A percentile compares a stretch with the other conserved stretches of the same genome.
These are phyloP conservation scores for Epirrhoe tristata DNA, from an alignment of 2,888 invertebrate species.

Conservation along the genomic window DNA sequence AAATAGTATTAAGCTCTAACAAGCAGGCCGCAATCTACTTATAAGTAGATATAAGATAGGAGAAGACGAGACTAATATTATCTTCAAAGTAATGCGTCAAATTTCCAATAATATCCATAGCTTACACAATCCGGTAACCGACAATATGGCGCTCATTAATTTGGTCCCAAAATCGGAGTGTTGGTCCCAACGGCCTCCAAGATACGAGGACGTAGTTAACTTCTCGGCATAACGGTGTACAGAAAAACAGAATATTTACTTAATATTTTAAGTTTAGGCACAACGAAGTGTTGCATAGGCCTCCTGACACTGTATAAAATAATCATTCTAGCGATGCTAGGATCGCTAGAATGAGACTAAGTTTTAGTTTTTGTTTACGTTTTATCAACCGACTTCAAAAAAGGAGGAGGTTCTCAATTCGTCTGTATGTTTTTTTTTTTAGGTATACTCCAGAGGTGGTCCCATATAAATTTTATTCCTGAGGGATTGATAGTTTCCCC, in stretches of 20 bases:
- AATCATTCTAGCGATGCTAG: no score
- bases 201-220: slow-evolving; percentile 35
- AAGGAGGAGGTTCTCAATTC: no score
- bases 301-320: no score
- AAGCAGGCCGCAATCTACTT: neutral
- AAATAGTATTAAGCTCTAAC: neutral
- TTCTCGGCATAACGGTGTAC: slow-evolving; percentile 10
- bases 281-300: no score
- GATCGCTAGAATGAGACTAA: no score
- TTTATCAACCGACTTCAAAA: no score
- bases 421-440: no score
- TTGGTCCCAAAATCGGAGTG: slow-evolving; percentile 39
- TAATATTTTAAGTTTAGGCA: neutral
- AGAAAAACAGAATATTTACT: slow-evolving; percentile 10
- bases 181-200: slow-evolving; percentile 37
- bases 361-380: no score
- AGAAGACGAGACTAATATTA: neutral
- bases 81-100: neutral
- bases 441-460: no score
- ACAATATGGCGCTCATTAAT: slow-evolving; percentile 45
- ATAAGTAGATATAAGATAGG: neutral
- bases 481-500: no score
- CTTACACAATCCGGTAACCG: slow-evolving; percentile 37
- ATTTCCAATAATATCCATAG: slow-evolving; percentile 5
- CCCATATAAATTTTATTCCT: no score